Evolutionary conservation across 2,113 vertebrate genomes (phyloP).

Genomic region (Danio rerio): DNA sequence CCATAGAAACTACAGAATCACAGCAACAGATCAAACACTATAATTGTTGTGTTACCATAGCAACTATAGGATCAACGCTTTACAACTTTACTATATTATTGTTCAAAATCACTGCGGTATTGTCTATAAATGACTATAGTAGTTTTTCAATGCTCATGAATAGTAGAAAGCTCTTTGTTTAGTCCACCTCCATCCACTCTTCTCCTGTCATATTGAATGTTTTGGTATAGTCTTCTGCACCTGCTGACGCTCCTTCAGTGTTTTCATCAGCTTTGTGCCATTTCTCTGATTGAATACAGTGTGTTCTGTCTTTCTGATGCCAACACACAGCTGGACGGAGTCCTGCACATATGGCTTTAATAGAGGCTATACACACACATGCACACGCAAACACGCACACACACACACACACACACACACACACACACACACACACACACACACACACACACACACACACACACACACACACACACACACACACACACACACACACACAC

Average conservation of each 20-base stretch:
- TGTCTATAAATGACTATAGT: too few relatives aligned
- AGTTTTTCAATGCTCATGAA: not conserved
- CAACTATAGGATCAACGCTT: too few relatives aligned
- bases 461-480: too few relatives aligned
- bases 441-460: not conserved
- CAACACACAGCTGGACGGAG: not conserved
- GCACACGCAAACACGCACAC: not conserved
- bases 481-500: not conserved
- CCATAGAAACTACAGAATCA: too few relatives aligned
- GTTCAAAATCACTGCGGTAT: too few relatives aligned
- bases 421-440: not conserved
- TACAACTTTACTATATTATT: too few relatives aligned
- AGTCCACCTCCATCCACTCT: not conserved
- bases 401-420: not conserved
- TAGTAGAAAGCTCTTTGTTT: not conserved
- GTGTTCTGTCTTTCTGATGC: not conserved
- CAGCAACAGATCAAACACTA: too few relatives aligned
- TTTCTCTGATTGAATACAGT: constrained; percentile 6
- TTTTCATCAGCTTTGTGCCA: not conserved
- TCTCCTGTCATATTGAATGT: not conserved
- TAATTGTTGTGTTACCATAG: too few relatives aligned
- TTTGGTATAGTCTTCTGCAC: not conserved
- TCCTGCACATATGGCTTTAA: not conserved
- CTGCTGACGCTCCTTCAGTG: not conserved
- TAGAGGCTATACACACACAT: not conserved